Base-by-base conservation (phyloP, 2,797 vertebrate genomes). In the Delichon dasypus region DNA sequence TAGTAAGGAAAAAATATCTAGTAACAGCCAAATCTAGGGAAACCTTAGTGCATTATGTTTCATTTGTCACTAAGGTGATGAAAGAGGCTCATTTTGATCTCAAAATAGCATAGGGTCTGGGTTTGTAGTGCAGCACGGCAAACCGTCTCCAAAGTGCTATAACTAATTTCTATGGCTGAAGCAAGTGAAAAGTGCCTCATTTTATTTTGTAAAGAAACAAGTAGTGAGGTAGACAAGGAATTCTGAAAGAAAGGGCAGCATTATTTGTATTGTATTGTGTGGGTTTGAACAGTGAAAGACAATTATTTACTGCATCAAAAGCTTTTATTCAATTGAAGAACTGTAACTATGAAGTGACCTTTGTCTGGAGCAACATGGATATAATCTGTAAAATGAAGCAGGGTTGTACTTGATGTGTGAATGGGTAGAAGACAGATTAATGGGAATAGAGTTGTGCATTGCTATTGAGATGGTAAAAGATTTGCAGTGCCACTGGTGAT, bases 321-420 rank as follows among this genome's bases (percentile, higher is more conserved):
- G 95, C 91, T 94, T 94, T 94, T 86, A 94, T 97, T 96, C 90
- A 94, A 0, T 66, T 90, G 90, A 90, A 90, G 84, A 94, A 94
- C 96, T 96, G 94, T 97, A 96, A 95, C 93, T 94, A 95, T 96
- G 66, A 96, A 96, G 89, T 97, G 96, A 97, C 95, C 97, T 97
- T 97, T 97, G 97, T 98, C 94, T 97, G 71, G 79, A 97, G 83
- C 96, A 96, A 95, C 96, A 92, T 92, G 92, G 90, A 94, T 82
- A 71, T 95, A 96, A 97, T 97, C 90, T 97, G 95, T 97, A 97
- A 97, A 97, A 97, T 97, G 97, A 97, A 98, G 93, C 93, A 96
- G 95, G 83, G 85, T 94, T 82, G 11, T 88, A 91, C 94, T 95
- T 88, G 91, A 92, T 95, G 90, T 93, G 81, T 96, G 97, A 97